phyloP scores from a whole-genome alignment of 2,797 vertebrate species.

The Spinus pinus region DNA sequence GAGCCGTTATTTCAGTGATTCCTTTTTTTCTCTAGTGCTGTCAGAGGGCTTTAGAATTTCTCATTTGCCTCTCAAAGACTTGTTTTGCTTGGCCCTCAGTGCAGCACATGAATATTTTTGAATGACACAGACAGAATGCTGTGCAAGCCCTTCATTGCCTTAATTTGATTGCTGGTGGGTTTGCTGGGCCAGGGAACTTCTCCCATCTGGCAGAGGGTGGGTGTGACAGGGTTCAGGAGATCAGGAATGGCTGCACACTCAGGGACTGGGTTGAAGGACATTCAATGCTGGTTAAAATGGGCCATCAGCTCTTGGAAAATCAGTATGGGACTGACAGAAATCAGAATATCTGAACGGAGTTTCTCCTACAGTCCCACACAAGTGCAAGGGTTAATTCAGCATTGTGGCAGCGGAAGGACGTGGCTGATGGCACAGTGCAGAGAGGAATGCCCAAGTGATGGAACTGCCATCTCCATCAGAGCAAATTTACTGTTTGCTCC shows the following conservation, averaged over 20 bases:
- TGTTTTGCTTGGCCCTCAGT: not conserved
- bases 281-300: constrained; percentile 61
- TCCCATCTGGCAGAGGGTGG: not conserved
- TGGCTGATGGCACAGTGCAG: not conserved
- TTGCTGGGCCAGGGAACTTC: not conserved
- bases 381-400: constrained; percentile 38
- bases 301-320: constrained; percentile 37
- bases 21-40: not conserved
- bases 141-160: constrained; percentile 44
- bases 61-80: not conserved
- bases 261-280: constrained; percentile 49
- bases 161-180: constrained; percentile 23
- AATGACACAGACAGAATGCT: constrained; percentile 7
- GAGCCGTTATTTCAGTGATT: not conserved
- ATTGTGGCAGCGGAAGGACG: not conserved
- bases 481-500: not conserved
- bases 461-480: constrained; percentile 5
- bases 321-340: not conserved
- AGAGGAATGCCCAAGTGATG: not conserved
- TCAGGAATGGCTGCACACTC: not conserved
- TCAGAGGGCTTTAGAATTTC: not conserved
- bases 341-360: constrained; percentile 15
- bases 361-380: not conserved
- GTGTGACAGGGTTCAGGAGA: not conserved
- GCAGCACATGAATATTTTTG: constrained; percentile 33